phyloP scores from a whole-genome alignment of 2,888 invertebrate species.

The Lacanobia wlatinum region DNA sequence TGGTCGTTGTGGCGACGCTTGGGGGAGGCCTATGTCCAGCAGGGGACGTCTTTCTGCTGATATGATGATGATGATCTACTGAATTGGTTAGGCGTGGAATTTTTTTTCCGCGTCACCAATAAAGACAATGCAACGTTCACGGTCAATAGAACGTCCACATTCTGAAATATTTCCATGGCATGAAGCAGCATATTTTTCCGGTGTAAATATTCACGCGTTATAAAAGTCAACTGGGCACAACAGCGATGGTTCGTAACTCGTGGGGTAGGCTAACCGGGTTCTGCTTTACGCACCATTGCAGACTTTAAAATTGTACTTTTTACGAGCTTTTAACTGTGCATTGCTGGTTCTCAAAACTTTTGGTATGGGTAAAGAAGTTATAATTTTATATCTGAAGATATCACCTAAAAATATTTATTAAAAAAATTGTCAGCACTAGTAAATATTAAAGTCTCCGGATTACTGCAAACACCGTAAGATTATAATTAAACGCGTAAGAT shows the following conservation, averaged over 20 bases:
- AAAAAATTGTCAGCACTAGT: too few species aligned
- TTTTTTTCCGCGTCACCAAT: constrained; percentile 9
- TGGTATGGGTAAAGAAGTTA: too few species aligned
- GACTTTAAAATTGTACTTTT: constrained; percentile 49
- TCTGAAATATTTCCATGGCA: constrained; percentile 37
- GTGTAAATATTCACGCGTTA: constrained; percentile 55
- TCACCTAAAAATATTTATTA: constrained; percentile 21
- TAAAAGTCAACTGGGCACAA: constrained; percentile 64
- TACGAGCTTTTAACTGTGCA: constrained; percentile 17
- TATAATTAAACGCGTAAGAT: too few species aligned
- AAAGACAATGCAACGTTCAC: constrained; percentile 30
- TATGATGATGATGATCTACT: too few species aligned
- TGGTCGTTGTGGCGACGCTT: too few species aligned
- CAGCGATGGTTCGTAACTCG: constrained; percentile 58
- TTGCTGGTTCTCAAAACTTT: constrained; percentile 12
- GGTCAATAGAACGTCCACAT: constrained; percentile 29
- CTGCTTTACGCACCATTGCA: constrained; percentile 55
- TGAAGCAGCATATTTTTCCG: constrained; percentile 37
- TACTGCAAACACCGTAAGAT: too few species aligned
- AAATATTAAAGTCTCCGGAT: too few species aligned
- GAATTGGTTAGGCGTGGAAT: background rate
- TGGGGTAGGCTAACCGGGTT: constrained; percentile 30
- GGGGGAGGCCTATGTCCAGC: too few species aligned
- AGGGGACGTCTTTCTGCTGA: too few species aligned
- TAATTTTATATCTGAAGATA: too few species aligned